Evolutionary conservation across 2,888 invertebrate genomes (phyloP).

Genomic region (Lydus trimaculatus): DNA sequence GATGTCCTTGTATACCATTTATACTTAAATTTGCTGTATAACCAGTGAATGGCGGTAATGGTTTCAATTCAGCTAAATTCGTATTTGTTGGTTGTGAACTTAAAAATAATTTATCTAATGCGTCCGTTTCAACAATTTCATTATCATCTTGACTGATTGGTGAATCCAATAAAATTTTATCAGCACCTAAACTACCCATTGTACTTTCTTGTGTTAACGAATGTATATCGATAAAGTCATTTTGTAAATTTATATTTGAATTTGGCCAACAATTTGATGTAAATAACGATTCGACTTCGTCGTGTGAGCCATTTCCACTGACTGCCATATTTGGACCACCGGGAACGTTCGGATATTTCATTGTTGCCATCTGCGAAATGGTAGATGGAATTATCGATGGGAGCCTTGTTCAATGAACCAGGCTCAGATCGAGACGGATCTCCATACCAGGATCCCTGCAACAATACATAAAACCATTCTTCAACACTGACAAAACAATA

Average conservation of each 20-base stretch:
- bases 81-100: constrained; percentile 66
- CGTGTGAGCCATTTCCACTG: constrained; percentile 57
- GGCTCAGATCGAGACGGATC: constrained; percentile 7
- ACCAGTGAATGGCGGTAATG: constrained; percentile 85
- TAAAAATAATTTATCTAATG: constrained; percentile 72
- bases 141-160: constrained; percentile 61
- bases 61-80: constrained; percentile 82
- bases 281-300: constrained; percentile 74
- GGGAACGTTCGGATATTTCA: constrained; percentile 60
- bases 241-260: constrained; percentile 60
- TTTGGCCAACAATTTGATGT: constrained; percentile 76
- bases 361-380: constrained; percentile 53
- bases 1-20: constrained; percentile 87
- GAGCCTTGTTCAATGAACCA: constrained; percentile 15
- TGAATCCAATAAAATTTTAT: constrained; percentile 61
- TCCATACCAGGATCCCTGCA: neutral
- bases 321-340: constrained; percentile 58
- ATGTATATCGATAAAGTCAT: constrained; percentile 64
- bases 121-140: constrained; percentile 65
- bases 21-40: constrained; percentile 87
- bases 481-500: no score
- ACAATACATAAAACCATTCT: neutral
- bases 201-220: constrained; percentile 67
- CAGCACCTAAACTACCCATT: constrained; percentile 58
- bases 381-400: neutral